Percentiles rank a stretch among this genome's conserved stretches.
phyloP scores from a whole-genome alignment of 2,797 vertebrate genomes.

The Spinus pinus region DNA sequence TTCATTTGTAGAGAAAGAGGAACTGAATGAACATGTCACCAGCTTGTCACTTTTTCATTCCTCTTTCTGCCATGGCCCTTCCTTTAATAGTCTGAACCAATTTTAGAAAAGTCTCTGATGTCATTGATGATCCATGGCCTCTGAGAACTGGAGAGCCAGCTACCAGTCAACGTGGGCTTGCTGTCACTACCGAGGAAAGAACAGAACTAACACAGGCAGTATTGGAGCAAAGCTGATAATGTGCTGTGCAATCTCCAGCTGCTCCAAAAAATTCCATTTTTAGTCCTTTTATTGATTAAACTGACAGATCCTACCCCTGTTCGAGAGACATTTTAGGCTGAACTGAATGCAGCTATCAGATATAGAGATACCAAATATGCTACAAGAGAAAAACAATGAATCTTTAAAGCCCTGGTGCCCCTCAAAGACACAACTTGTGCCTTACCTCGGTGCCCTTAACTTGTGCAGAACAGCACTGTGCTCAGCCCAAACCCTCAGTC shows the following conservation, averaged over 20 bases:
- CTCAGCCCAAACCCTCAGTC: background rate
- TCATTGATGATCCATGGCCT: background rate
- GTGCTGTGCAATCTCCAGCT: background rate
- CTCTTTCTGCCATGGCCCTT: background rate
- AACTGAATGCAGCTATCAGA: background rate
- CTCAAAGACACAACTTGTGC: background rate
- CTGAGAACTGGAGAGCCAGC: background rate
- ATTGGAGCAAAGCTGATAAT: background rate
- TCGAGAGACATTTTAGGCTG: background rate
- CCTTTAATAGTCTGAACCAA: slow-evolving; percentile 39
- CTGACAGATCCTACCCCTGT: background rate
- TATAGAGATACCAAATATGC: background rate
- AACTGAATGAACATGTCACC: slow-evolving; percentile 37
- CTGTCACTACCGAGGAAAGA: background rate
- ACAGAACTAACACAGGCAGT: fast-evolving
- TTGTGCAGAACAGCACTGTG: fast-evolving
- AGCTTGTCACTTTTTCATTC: slow-evolving; percentile 11
- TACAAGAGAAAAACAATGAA: background rate
- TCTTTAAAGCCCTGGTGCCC: background rate
- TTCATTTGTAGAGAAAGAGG: slow-evolving; percentile 7
- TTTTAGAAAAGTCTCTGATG: slow-evolving; percentile 9
- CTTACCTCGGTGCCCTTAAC: background rate
- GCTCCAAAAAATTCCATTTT: background rate
- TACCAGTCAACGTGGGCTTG: fast-evolving
- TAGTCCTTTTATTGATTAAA: slow-evolving; percentile 18